Evolutionary conservation across 2,888 invertebrate genomes (phyloP).

Genomic region (Julus scanicus): DNA sequence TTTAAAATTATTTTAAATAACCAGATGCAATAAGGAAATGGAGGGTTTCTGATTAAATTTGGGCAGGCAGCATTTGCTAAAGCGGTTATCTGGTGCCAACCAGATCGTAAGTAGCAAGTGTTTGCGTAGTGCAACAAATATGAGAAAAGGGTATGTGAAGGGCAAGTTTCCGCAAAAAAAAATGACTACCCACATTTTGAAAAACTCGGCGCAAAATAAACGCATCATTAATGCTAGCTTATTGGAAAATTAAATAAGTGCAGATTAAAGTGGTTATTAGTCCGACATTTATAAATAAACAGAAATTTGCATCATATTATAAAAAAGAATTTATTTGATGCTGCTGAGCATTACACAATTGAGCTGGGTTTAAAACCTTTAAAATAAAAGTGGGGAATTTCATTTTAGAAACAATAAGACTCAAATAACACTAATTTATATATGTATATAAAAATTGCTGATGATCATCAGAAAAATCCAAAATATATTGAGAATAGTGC

Average conservation of each 20-base stretch:
- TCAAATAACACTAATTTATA: not conserved
- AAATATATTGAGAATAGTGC: not conserved
- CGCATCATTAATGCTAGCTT: not conserved
- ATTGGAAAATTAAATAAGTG: not conserved
- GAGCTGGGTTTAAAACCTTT: not conserved
- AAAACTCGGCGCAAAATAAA: not conserved
- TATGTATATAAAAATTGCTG: not conserved
- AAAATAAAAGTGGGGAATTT: not conserved
- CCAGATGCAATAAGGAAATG: not conserved
- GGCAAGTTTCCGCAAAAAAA: slow-evolving; percentile 2
- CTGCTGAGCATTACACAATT: not conserved
- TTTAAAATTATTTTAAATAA: not conserved
- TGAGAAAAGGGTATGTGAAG: slow-evolving; percentile 2
- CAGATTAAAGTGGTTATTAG: not conserved
- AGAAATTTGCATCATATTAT: not conserved
- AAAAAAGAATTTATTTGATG: not conserved
- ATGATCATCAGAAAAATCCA: not conserved
- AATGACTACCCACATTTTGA: not conserved
- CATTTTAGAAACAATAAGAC: not conserved
- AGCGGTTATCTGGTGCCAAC: not conserved
- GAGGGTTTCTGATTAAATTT: not conserved
- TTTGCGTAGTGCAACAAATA: not conserved
- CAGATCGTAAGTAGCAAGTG: not conserved
- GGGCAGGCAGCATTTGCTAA: not conserved
- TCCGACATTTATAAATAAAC: not conserved